Percentiles rank a stretch among this genome's conserved stretches.
phyloP scores from a whole-genome alignment of 2,113 vertebrate genomes.

The Hassar affinis region DNA sequence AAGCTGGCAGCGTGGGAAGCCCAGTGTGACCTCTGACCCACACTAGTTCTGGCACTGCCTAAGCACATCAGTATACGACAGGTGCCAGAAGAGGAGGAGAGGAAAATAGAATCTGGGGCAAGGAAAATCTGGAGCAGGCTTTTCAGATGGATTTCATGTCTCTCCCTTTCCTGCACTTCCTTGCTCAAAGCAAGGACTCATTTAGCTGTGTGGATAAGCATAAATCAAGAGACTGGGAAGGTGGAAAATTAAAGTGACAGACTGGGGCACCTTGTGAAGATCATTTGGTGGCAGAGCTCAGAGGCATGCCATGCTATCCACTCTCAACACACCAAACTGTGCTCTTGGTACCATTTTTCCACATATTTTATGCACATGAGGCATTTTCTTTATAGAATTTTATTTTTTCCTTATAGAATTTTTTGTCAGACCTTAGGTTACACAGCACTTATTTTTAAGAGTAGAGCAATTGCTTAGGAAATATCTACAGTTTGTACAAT shows the following conservation, averaged over 20 bases:
- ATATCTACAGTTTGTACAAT: not conserved
- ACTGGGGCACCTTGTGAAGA: conserved; percentile 6
- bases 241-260: conserved; percentile 38
- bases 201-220: conserved; percentile 38
- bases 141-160: conserved; percentile 37
- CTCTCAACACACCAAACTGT: not conserved
- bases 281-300: not conserved
- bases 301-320: conserved; percentile 23
- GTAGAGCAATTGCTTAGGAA: not conserved
- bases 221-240: conserved; percentile 41
- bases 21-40: conserved; percentile 65
- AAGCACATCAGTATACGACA: conserved; percentile 28
- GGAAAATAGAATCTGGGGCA: conserved; percentile 36
- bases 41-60: conserved; percentile 53
- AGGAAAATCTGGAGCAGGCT: conserved; percentile 41
- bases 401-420: not conserved
- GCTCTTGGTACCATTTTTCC: not conserved
- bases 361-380: not conserved
- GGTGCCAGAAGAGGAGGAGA: conserved; percentile 51
- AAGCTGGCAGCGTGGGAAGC: conserved; percentile 68
- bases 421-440: not conserved
- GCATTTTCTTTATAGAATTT: not conserved
- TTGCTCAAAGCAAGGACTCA: conserved; percentile 18
- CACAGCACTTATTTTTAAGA: not conserved
- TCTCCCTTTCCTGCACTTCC: conserved; percentile 2